Percentiles rank a stretch among this genome's conserved stretches.
phyloP scores from a whole-genome alignment of 1,140 invertebrate species.

The Drosophila rufa region DNA sequence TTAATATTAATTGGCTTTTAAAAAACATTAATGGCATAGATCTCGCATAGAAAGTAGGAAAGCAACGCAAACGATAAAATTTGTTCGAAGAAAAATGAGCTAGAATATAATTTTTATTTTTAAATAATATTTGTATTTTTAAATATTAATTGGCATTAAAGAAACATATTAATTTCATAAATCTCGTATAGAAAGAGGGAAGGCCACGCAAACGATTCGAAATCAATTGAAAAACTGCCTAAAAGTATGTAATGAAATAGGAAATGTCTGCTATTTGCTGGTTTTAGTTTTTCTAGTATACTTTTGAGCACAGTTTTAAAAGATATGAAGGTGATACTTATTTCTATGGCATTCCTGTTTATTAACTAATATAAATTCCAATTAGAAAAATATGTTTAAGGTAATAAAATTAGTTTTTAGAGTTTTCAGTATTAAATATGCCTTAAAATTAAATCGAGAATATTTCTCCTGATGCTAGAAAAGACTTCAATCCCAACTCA shows the following conservation, averaged over 20 bases:
- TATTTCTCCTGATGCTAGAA: background rate
- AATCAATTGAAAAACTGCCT: background rate
- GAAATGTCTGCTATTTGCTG: no score
- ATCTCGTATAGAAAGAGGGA: no score
- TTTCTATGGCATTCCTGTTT: no score
- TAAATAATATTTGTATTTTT: no score
- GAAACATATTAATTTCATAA: no score
- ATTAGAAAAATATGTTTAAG: background rate
- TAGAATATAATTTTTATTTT: no score
- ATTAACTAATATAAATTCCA: rapidly evolving
- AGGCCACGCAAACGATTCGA: background rate
- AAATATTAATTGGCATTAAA: no score
- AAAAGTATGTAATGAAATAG: background rate
- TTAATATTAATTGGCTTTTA: no score
- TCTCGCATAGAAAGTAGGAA: no score
- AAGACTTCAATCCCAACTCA: background rate
- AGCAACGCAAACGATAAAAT: no score
- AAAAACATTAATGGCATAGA: no score
- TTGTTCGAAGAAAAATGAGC: no score
- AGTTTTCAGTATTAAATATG: background rate
- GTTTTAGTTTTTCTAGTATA: background rate
- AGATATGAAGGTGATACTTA: background rate
- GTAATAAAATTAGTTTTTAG: background rate
- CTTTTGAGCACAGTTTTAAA: background rate
- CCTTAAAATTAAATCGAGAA: background rate